Base-by-base conservation (phyloP, 2,113 vertebrate species). In the Caranx melampygus region DNA sequence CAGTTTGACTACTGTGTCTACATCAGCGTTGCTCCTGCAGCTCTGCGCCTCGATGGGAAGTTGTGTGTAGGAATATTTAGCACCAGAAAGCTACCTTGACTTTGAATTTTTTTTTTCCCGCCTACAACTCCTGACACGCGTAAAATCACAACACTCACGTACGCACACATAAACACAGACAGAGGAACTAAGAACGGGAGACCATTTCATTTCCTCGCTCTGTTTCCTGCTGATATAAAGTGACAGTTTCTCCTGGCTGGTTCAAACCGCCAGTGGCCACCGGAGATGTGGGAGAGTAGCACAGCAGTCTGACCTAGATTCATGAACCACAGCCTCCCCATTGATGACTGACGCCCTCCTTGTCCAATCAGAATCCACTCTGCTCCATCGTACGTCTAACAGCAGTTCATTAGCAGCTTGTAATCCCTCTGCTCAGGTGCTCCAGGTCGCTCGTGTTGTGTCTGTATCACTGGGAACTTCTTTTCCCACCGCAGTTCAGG, bases 291-390 rank as follows among this genome's bases (percentile, higher is more conserved):
- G 72, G 72, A 67, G 78, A 69, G 80, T 77, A 66, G 68, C 71
- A 34, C 78, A 83, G 78, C 67, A 76, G 83, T 87, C 79, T 92
- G 91, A 93, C 91, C 92, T 88, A 91, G 72, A 93, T 92, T 89
- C 55, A 76, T 34, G 35, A 64, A 60, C 40, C 33, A 6, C 57
- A n/a, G 51, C 65, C 60, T 63, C 78, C 67, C 59, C 33, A 1
- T 62, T n/a, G 69, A 81, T 51, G 77, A 91, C 60, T 85, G 87
- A 76, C 69, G 20, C 60, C 72, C 59, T 75, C 54, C 44, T 55
- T 45, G 16, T 81, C 91, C 89, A 89, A 89, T 90, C 87, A 78
- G 45, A 16, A 81, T 62, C 55, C 68, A 11, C 63, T 73, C 14
- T 33, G 14, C 16, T 55, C 62, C 64, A 20, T 63, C 1, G 3